A percentile compares a stretch with the other conserved stretches of the same genome.
These are phyloP conservation scores for Polydrusus cervinus DNA, from an alignment of 2,888 invertebrate genomes.

Conservation along the genomic window DNA sequence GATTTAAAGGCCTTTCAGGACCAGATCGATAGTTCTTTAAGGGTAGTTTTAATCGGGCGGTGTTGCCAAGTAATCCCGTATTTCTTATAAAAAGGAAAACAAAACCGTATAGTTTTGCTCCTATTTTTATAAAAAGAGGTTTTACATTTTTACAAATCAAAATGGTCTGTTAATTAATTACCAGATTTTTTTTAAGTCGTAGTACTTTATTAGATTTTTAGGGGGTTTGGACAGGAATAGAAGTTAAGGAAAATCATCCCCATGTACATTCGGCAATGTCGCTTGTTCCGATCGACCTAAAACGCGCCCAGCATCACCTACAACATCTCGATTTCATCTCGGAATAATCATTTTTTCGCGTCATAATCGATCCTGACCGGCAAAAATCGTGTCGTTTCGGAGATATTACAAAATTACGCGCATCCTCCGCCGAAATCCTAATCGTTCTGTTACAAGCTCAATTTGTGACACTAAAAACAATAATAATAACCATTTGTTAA, in stretches of 20 bases:
- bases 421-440: conserved; percentile 8
- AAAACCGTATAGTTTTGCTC: not conserved
- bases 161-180: no score
- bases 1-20: conserved; percentile 17
- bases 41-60: conserved; percentile 11
- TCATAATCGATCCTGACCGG: conserved; percentile 5
- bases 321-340: conserved; percentile 23
- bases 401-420: conserved; percentile 19
- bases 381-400: conserved; percentile 16
- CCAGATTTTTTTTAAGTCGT: no score
- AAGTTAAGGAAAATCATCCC: no score
- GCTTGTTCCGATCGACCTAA: conserved; percentile 37
- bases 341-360: conserved; percentile 1
- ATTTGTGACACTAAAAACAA: conserved; percentile 36
- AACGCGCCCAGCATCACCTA: conserved; percentile 27
- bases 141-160: no score
- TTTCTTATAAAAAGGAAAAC: not conserved
- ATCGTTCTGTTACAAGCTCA: conserved; percentile 28
- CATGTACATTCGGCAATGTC: conserved; percentile 22
- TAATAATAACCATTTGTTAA: conserved; percentile 21
- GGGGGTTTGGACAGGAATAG: no score
- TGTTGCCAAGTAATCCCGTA: not conserved
- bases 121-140: no score
- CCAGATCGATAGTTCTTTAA: conserved; percentile 14
- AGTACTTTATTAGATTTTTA: no score